Evolutionary conservation across 2,888 invertebrate genomes (phyloP).

Genomic region (Keiferia lycopersicella): DNA sequence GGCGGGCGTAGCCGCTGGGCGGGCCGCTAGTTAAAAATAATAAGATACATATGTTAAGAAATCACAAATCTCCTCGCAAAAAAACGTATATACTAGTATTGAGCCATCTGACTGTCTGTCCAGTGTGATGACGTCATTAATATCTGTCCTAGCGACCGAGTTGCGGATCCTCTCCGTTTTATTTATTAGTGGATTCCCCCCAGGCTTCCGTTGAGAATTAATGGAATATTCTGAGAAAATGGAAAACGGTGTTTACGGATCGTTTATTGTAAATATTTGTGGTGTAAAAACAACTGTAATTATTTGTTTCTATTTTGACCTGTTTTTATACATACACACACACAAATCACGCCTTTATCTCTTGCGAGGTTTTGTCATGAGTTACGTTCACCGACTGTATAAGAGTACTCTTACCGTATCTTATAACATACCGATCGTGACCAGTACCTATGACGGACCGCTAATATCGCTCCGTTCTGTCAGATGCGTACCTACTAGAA

Average conservation of each 20-base stretch:
- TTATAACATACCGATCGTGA: too few relatives aligned
- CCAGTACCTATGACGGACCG: too few relatives aligned
- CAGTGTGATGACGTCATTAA: constrained; percentile 21
- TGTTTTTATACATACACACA: too few relatives aligned
- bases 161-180: constrained; percentile 2
- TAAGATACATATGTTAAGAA: neutral
- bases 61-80: neutral
- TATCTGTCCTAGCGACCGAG: constrained; percentile 14
- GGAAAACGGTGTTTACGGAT: neutral
- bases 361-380: too few relatives aligned
- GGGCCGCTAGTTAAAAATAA: too few relatives aligned
- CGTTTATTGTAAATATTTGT: neutral
- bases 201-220: constrained; percentile 11
- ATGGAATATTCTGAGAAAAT: constrained; percentile 7
- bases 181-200: constrained; percentile 18
- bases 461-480: too few relatives aligned
- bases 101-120: constrained; percentile 11
- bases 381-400: too few relatives aligned
- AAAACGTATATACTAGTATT: constrained; percentile 12
- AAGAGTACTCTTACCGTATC: too few relatives aligned
- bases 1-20: too few relatives aligned
- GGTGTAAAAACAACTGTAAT: neutral
- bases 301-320: too few relatives aligned
- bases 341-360: too few relatives aligned
- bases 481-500: too few relatives aligned